These are phyloP conservation scores for Exaiptasia diaphana DNA, from an alignment of 64 coral and sea anemone species.

Conservation along the genomic window DNA sequence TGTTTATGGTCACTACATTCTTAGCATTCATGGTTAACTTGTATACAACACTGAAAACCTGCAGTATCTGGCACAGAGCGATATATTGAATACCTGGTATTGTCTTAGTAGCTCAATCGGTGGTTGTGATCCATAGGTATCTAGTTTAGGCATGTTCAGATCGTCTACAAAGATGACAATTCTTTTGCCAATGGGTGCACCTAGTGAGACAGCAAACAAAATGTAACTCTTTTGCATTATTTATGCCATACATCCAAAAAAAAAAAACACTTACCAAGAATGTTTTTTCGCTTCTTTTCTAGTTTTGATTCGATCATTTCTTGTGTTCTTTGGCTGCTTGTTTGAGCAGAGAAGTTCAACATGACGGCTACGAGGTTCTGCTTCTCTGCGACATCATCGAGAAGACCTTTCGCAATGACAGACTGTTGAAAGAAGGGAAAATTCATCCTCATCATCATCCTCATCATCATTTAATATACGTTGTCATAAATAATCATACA, in stretches of 20 bases:
- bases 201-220: constrained; percentile 4
- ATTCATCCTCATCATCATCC: too few species aligned
- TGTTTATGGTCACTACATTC: too few species aligned
- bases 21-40: too few species aligned
- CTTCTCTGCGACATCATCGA: constrained; percentile 84
- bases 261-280: constrained; percentile 54
- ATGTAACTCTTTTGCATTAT: neutral
- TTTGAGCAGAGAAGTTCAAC: constrained; percentile 99
- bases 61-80: too few species aligned
- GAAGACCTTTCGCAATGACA: constrained; percentile 81
- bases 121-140: constrained; percentile 93
- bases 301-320: constrained; percentile 99
- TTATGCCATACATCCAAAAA: neutral
- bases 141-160: constrained; percentile 99
- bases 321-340: constrained; percentile 96
- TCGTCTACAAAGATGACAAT: constrained; percentile 96
- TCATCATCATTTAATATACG: too few species aligned
- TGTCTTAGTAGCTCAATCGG: constrained; percentile 90
- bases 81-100: constrained; percentile 94
- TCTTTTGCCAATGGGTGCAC: constrained; percentile 86
- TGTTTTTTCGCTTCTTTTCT: constrained; percentile 96
- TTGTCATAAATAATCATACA: too few species aligned
- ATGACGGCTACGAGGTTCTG: constrained; percentile 67
- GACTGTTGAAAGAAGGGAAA: constrained; percentile 47
- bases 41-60: too few species aligned